A percentile compares a stretch with the other conserved stretches of the same genome.
phyloP scores from a whole-genome alignment of 2,888 invertebrate genomes.

The Coleophora flavipennella region DNA sequence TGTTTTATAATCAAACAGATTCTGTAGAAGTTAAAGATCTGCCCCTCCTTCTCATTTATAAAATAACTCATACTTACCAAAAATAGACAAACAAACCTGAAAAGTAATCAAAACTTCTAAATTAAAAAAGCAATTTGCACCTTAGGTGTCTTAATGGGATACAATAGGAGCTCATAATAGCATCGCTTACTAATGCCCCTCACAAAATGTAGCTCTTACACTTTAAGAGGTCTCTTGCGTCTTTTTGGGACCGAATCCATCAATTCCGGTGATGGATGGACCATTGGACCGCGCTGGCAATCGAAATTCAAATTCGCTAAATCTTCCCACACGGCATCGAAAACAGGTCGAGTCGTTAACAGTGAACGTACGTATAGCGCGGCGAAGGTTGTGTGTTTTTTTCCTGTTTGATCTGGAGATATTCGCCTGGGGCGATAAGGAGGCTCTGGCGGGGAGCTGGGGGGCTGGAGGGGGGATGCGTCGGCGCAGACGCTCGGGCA shows the following conservation, averaged over 20 bases:
- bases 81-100: neutral
- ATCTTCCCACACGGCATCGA: slow-evolving; percentile 67
- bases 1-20: too few species aligned
- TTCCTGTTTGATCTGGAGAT: slow-evolving; percentile 59
- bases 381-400: slow-evolving; percentile 41
- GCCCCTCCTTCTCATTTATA: too few species aligned
- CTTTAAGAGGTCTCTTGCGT: slow-evolving; percentile 45
- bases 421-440: slow-evolving; percentile 41
- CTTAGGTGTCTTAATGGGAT: slow-evolving; percentile 20
- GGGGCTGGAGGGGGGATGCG: slow-evolving; percentile 26
- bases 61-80: too few species aligned
- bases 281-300: slow-evolving; percentile 50
- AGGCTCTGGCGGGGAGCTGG: slow-evolving; percentile 20
- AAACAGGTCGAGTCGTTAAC: slow-evolving; percentile 68
- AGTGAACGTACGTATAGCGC: slow-evolving; percentile 36
- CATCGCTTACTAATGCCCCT: slow-evolving; percentile 57
- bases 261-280: slow-evolving; percentile 70
- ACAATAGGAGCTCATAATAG: slow-evolving; percentile 45
- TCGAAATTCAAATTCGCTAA: slow-evolving; percentile 73
- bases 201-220: slow-evolving; percentile 59
- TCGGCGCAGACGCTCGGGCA: slow-evolving; percentile 64
- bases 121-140: slow-evolving; percentile 10
- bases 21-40: too few species aligned
- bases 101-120: neutral
- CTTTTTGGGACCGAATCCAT: slow-evolving; percentile 69